Evolutionary conservation across 2,888 invertebrate species (phyloP).

Genomic region (Autographa pulchrina): DNA sequence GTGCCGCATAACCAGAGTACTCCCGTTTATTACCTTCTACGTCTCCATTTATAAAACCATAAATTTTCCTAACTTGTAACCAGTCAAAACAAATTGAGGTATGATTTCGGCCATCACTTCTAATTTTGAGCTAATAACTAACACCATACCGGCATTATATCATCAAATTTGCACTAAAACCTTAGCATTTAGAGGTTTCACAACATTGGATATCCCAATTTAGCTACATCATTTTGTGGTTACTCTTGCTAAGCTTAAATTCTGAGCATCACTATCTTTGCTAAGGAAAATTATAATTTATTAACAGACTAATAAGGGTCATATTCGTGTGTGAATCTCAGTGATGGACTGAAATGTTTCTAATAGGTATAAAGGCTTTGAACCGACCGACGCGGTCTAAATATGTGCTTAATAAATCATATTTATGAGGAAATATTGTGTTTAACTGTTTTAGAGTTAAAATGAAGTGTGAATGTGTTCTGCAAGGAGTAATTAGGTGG

Average conservation of each 20-base stretch:
- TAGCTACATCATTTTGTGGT: slow-evolving; percentile 52
- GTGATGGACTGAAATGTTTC: slow-evolving; percentile 42
- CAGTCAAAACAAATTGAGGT: slow-evolving; percentile 3
- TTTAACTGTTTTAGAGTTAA: slow-evolving; percentile 37
- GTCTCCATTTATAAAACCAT: background rate
- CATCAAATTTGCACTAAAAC: slow-evolving; percentile 24
- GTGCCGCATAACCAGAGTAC: background rate
- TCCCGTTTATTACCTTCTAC: background rate
- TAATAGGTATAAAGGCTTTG: slow-evolving; percentile 48
- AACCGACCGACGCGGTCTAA: slow-evolving; percentile 38
- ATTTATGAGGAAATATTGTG: slow-evolving; percentile 43
- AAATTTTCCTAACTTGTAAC: background rate
- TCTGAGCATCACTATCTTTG: slow-evolving; percentile 27
- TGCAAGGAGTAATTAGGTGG: slow-evolving; percentile 30
- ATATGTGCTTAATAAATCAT: slow-evolving; percentile 57
- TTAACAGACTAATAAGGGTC: slow-evolving; percentile 5
- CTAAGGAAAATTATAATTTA: slow-evolving; percentile 36
- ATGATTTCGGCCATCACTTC: slow-evolving; percentile 10
- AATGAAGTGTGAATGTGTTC: slow-evolving; percentile 42
- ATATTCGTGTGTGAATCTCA: slow-evolving; percentile 25
- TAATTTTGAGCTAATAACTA: slow-evolving; percentile 22
- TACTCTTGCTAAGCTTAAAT: slow-evolving; percentile 36
- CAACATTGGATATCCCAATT: slow-evolving; percentile 49
- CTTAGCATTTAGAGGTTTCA: slow-evolving; percentile 37
- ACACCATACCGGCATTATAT: slow-evolving; percentile 21